phyloP scores from a whole-genome alignment of 2,888 invertebrate species.

The Eupeodes latifasciatus region DNA sequence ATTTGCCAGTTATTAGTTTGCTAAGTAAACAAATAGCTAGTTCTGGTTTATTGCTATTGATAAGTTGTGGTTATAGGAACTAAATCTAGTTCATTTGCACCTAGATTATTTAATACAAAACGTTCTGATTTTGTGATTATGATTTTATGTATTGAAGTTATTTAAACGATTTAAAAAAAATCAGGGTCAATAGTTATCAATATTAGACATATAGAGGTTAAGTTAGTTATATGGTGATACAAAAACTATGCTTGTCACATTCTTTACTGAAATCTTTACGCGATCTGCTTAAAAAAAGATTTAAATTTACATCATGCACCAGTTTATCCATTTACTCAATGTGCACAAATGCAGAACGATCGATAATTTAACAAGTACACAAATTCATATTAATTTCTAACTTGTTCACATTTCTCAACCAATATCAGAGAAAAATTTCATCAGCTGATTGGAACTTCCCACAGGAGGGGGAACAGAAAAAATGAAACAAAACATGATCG shows the following conservation, averaged over 20 bases:
- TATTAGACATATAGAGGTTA: background rate
- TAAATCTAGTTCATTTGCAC: too few relatives aligned
- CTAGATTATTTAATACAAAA: background rate
- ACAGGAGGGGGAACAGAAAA: background rate
- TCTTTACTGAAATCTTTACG: background rate
- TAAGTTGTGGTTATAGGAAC: too few relatives aligned
- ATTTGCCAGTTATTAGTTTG: too few relatives aligned
- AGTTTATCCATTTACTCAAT: background rate
- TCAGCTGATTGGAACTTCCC: constrained; percentile 22
- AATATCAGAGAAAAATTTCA: constrained; percentile 52
- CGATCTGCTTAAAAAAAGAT: background rate
- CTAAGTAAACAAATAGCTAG: too few relatives aligned
- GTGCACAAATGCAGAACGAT: background rate
- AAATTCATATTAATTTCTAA: background rate
- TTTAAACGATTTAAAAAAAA: background rate
- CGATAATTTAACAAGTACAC: background rate
- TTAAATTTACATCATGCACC: background rate
- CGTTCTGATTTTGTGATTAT: background rate
- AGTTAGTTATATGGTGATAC: background rate
- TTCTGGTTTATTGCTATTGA: too few relatives aligned
- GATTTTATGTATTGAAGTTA: background rate
- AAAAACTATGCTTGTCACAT: background rate
- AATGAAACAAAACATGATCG: background rate
- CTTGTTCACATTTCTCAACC: constrained; percentile 19
- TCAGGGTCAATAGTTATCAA: constrained; percentile 8